Conservation (phyloP, 1,140 invertebrate species). For the Hypothenemus hampei region DNA sequence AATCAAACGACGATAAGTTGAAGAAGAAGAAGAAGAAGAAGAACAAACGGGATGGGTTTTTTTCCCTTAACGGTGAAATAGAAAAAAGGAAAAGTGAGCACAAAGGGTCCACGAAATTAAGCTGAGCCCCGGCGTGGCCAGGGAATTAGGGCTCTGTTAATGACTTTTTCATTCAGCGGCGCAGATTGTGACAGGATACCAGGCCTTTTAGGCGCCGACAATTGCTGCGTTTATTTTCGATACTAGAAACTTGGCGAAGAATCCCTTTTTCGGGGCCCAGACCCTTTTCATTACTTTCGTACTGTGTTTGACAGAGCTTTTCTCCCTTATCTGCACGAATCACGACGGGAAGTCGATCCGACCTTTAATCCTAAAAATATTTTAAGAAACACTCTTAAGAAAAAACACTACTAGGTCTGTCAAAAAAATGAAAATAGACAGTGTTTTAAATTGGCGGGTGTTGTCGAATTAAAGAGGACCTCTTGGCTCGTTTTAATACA, state of each 20-base stretch:
- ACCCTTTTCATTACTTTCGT: slow-evolving; percentile 25
- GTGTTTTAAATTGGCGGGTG: too few species aligned
- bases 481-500: too few species aligned
- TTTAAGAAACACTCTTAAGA: too few species aligned
- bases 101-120: slow-evolving; percentile 2
- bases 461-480: too few species aligned
- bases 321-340: slow-evolving; percentile 20
- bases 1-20: too few species aligned
- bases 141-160: slow-evolving; percentile 34
- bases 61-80: too few species aligned
- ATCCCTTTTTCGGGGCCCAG: slow-evolving; percentile 16
- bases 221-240: slow-evolving; percentile 28
- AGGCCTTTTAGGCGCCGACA: slow-evolving; percentile 29
- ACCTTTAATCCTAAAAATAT: slow-evolving; percentile 23
- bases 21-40: too few species aligned
- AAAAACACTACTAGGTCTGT: too few species aligned
- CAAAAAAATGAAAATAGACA: too few species aligned
- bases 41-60: too few species aligned
- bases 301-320: slow-evolving; percentile 11
- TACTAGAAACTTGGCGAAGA: slow-evolving; percentile 17
- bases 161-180: slow-evolving; percentile 37
- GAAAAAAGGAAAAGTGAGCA: slow-evolving; percentile 3
- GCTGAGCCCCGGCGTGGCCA: slow-evolving; percentile 5
- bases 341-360: slow-evolving; percentile 17
- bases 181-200: slow-evolving; percentile 33